Evolutionary conservation across 2,113 vertebrate species (phyloP).

Genomic region (Tympanuchus pallidicinctus): DNA sequence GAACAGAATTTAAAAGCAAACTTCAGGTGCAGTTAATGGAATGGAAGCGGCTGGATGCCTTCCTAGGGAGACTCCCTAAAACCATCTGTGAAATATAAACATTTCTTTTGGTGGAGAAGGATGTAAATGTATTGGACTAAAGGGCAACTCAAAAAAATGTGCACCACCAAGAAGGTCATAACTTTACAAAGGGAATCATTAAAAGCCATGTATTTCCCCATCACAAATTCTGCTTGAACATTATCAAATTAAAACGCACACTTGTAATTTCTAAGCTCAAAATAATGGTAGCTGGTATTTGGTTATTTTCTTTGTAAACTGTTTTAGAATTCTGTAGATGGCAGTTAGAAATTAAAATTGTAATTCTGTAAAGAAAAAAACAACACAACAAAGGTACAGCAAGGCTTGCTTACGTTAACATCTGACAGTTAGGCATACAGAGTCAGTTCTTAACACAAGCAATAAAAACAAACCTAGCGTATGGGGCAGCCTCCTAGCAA

Average conservation of each 20-base stretch:
- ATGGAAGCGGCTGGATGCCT: slow-evolving; percentile 14
- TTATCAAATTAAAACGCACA: slow-evolving; percentile 3
- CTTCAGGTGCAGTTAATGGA: not conserved
- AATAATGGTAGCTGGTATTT: not conserved
- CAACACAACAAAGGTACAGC: not conserved
- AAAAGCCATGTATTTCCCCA: not conserved
- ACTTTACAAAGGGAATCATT: not conserved
- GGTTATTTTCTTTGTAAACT: slow-evolving; percentile 11
- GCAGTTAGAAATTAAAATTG: slow-evolving; percentile 30
- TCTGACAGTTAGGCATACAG: not conserved
- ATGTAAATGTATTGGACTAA: slow-evolving; percentile 21
- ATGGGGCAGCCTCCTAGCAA: slow-evolving; percentile 30
- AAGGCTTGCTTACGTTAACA: slow-evolving; percentile 41
- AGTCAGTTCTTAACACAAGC: slow-evolving; percentile 28
- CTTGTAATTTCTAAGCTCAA: not conserved
- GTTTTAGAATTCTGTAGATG: slow-evolving; percentile 22
- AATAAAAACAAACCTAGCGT: slow-evolving; percentile 37
- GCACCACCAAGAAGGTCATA: slow-evolving; percentile 13
- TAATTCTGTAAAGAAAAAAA: not conserved
- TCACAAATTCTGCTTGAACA: not conserved
- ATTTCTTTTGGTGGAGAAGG: slow-evolving; percentile 38
- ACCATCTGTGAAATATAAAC: not conserved
- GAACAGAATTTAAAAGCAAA: slow-evolving; percentile 18
- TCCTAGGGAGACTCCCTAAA: slow-evolving; percentile 1
- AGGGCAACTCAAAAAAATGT: not conserved